Conservation (phyloP, 2,888 invertebrate species). For the Atherix ibis region DNA sequence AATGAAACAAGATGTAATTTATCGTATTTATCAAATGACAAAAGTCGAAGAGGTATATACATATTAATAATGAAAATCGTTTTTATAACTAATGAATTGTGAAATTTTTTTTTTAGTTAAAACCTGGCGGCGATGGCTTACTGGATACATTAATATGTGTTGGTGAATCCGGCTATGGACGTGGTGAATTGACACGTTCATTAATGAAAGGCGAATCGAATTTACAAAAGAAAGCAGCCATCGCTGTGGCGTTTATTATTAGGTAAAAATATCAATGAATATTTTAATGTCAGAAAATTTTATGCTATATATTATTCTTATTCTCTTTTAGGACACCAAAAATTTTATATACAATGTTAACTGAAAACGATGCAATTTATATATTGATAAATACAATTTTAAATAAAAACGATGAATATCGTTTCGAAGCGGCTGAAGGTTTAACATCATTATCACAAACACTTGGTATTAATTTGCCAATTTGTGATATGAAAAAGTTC, state of each 20-base stretch:
- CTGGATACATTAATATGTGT: conserved; percentile 27
- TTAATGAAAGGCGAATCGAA: conserved; percentile 22
- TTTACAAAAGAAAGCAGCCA: conserved; percentile 26
- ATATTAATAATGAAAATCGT: neutral
- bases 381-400: conserved; percentile 24
- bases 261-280: conserved; percentile 13
- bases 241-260: conserved; percentile 27
- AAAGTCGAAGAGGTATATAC: conserved; percentile 22
- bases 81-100: neutral
- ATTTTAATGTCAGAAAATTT: too few species aligned
- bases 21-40: conserved; percentile 25
- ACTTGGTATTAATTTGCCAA: conserved; percentile 21
- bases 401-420: conserved; percentile 21
- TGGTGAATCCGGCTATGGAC: conserved; percentile 31
- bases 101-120: conserved; percentile 17
- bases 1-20: conserved; percentile 26
- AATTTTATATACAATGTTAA: conserved; percentile 25
- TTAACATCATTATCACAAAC: conserved; percentile 26
- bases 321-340: conserved; percentile 17
- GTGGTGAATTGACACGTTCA: conserved; percentile 27
- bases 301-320: neutral
- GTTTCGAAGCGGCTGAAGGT: conserved; percentile 26
- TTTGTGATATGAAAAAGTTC: conserved; percentile 13
- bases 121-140: conserved; percentile 22
- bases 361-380: conserved; percentile 26